Base-by-base conservation (phyloP, 30 jellyfish, hydroid and myxozoan genomes). In the Cassiopea andromeda region DNA sequence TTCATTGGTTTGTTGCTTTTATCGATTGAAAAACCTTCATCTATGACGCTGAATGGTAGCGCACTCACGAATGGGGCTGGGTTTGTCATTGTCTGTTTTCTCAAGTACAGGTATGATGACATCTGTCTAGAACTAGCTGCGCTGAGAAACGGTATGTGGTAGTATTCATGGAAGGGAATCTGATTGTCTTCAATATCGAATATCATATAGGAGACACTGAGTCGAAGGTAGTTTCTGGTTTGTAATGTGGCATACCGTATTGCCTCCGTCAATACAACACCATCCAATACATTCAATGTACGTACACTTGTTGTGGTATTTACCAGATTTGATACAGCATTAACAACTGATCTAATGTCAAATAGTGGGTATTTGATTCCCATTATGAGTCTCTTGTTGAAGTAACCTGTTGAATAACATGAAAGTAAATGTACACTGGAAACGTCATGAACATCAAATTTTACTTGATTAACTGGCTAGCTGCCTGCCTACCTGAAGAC, bases 211-310 rank as follows among this genome's bases (percentile, higher is more conserved):
- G 74, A 43, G 1, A n/a, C 50, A 18, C 48, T 43, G 50, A 48
- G 5, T 14, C 48, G 54, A 17, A 48, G 4, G 3, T 48, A 54
- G 1, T 38, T 9, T 45, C 73, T 47, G 44, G 50, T 5, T 49
- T 14, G 48, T 1, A 2, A 1, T 14, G n/a, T 17, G 44, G 74
- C 75, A 44, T 48, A 77, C 14, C 86, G 74, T 9, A 77, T 77
- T 13, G 86, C 86, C 50, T 77, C 86, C 16, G 72, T 19, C 16
- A 77, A n/a, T 44, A 77, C 54, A 69, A 77, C 72, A 46, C 86
- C 86, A 48, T 77, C 86, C 27, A 15, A 8, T 1, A 43, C 27
- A 10, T 70, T 70, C 50, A 70, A 16, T 7, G 14, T 1, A 2
- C 50, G n/a, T 9, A 1, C 43, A 38, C 50, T 70, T 1, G 7